phyloP scores from a whole-genome alignment of 2,113 vertebrate genomes.

The Epinephelus moara region DNA sequence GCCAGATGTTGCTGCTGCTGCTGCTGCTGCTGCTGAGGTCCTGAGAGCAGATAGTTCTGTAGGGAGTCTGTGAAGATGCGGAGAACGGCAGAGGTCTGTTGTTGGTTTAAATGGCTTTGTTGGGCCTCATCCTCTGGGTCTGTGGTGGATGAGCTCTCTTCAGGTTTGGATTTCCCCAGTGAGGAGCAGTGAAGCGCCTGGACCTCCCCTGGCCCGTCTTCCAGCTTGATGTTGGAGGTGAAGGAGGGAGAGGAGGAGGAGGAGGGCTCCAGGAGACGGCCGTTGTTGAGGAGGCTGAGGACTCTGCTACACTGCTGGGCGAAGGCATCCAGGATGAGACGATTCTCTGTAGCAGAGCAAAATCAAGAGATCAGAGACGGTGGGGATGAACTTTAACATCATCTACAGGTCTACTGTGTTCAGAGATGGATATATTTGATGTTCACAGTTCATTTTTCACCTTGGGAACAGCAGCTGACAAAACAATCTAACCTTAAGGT shows the following conservation, averaged over 20 bases:
- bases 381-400: neutral
- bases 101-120: conserved; percentile 91
- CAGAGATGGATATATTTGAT: neutral
- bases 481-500: neutral
- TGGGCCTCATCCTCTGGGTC: conserved; percentile 89
- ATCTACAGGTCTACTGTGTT: neutral
- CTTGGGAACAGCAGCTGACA: conserved; percentile 1
- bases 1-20: conserved; percentile 56
- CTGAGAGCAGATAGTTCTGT: conserved; percentile 95
- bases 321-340: conserved; percentile 97
- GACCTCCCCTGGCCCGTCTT: conserved; percentile 83
- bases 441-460: neutral
- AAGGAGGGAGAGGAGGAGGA: conserved; percentile 87
- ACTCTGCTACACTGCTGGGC: conserved; percentile 99
- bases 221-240: conserved; percentile 92
- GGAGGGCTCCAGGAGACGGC: conserved; percentile 92
- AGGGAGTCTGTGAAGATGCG: conserved; percentile 98
- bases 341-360: conserved; percentile 88
- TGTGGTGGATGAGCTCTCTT: conserved; percentile 88
- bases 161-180: conserved; percentile 81
- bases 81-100: conserved; percentile 95
- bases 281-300: conserved; percentile 95
- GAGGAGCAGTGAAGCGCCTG: conserved; percentile 79
- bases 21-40: conserved; percentile 65
- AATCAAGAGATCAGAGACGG: neutral